Percentiles rank a stretch among this genome's conserved stretches.
Evolutionary conservation across 35 echinoderm and acorn worm species (phyloP).

Genomic region (Eucidaris tribuloides): DNA sequence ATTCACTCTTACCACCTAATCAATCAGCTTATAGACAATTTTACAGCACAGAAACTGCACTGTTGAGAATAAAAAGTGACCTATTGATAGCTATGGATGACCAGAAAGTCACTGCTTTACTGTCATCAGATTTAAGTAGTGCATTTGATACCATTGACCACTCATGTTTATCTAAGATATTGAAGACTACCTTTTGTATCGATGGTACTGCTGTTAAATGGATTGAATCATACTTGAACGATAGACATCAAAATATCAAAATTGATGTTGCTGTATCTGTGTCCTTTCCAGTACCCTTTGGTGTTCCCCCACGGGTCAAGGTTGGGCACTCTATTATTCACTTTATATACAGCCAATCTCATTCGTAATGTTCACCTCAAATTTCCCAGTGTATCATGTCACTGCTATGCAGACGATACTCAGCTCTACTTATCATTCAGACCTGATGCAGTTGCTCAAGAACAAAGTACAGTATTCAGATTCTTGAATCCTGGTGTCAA

Average conservation of each 20-base stretch:
- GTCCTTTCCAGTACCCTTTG: neutral
- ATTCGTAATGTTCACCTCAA: no score
- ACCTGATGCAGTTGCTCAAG: no score
- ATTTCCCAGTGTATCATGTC: neutral
- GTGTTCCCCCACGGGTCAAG: neutral
- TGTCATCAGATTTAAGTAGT: neutral
- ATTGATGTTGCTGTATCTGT: neutral
- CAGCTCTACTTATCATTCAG: no score
- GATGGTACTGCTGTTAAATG: no score
- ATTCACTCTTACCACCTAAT: neutral
- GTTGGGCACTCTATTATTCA: neutral
- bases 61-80: neutral
- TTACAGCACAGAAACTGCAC: neutral
- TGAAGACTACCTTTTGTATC: no score
- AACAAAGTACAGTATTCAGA: no score
- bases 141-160: no score
- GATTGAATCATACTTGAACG: neutral
- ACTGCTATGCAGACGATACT: neutral
- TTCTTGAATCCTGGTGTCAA: no score
- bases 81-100: neutral
- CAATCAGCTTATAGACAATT: neutral
- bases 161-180: no score
- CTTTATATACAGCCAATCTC: no score
- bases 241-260: neutral
- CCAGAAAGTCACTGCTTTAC: neutral